phyloP scores from a whole-genome alignment of 2,888 invertebrate species.

The Noctua fimbriata region DNA sequence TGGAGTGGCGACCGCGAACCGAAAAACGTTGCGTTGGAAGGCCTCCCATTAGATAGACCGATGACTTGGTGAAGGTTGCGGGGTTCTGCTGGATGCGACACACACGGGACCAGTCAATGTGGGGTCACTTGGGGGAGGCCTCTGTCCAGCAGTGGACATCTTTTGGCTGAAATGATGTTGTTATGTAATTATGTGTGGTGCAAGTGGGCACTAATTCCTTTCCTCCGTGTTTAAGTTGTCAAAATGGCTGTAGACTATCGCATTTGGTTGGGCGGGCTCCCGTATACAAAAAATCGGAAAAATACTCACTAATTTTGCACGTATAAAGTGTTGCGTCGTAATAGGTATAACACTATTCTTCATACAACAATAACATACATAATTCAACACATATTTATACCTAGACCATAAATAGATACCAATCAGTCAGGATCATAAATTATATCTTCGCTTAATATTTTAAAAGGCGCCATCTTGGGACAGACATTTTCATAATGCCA shows the following conservation, averaged over 20 bases:
- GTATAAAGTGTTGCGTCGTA: slow-evolving; percentile 3
- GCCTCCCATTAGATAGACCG: too few relatives aligned
- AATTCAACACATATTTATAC: slow-evolving; percentile 53
- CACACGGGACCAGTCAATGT: too few relatives aligned
- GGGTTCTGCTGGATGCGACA: too few relatives aligned
- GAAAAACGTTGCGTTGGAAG: too few relatives aligned
- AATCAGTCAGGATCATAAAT: slow-evolving; percentile 65
- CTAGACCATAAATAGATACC: slow-evolving; percentile 59
- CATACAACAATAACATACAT: slow-evolving; percentile 43
- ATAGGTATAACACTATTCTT: slow-evolving; percentile 38
- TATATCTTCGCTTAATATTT: slow-evolving; percentile 54
- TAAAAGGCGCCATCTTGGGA: slow-evolving; percentile 71
- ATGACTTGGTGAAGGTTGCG: too few relatives aligned
- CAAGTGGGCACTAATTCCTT: background rate
- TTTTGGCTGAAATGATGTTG: too few relatives aligned
- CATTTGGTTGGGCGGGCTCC: background rate
- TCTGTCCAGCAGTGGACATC: too few relatives aligned
- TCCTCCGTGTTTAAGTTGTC: too few relatives aligned
- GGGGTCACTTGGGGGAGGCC: too few relatives aligned
- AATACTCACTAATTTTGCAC: background rate
- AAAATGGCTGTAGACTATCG: background rate
- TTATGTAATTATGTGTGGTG: background rate
- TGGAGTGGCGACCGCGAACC: too few relatives aligned
- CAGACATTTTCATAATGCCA: slow-evolving; percentile 73
- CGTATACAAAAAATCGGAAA: background rate